Base-by-base conservation (phyloP, 2,113 vertebrate genomes). In the Silurus glanis region DNA sequence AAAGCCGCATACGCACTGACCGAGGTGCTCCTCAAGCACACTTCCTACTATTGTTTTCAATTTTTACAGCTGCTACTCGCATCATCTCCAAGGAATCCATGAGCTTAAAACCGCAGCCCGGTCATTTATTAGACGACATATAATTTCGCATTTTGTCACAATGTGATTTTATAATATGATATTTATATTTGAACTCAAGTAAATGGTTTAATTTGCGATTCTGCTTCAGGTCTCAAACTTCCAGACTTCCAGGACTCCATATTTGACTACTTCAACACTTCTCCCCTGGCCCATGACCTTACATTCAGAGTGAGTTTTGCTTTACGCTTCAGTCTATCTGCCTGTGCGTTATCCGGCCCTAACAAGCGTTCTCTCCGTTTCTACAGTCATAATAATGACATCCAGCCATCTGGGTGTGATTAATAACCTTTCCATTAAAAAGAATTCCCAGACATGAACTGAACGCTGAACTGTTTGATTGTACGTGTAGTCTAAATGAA, bases 211-310 rank as follows among this genome's bases (percentile, higher is more conserved):
- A 12, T 83, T n/a, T 66, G 80, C 83, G 37, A 37, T 37, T 83
- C 66, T 56, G 88, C 56, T 91, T 82, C 91, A 99, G 98, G 97
- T 86, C 93, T 98, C 67, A 99, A 98, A 90, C 96, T 98, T 78
- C 95, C 97, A 16, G 97, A 98, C 83, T 98, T 99, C 89, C 97
- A 99, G 87, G 98, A 99, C 90, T 96, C 98, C 56, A 97, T 99
- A 86, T 99, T 99, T 93, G 97, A 98, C 37, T 99, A 99, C 87
- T 99, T 99, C 94, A 99, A 99, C 94, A 97, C 97, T 0, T 97
- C 97, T 67, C 97, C 98, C 76, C 94, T 99, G 89, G 95, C 97
- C n/a, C 97, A 97, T 6, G 98, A 98, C 90, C 94, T 99, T 84
- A 96, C 96, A 19, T 97, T 98, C 92, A 96, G 96, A 93, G 98